Evolutionary conservation across 2,797 vertebrate genomes (phyloP).

Genomic region (Catostomus latipinnis): DNA sequence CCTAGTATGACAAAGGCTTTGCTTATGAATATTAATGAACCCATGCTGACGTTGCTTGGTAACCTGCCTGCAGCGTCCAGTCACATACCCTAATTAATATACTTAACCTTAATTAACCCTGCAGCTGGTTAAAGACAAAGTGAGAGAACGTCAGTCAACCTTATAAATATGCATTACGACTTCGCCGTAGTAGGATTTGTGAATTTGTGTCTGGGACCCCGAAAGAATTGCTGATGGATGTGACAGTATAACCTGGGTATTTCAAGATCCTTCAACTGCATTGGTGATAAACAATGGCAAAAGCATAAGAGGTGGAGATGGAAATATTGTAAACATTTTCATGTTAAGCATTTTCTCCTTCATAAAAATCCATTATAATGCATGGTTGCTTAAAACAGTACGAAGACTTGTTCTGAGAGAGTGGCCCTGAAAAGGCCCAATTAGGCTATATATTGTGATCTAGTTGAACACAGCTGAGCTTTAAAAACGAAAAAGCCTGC

Average conservation of each 20-base stretch:
- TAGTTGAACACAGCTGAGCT: no score
- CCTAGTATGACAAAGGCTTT: background rate
- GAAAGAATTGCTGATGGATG: slow-evolving; percentile 66
- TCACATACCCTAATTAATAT: background rate
- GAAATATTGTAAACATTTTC: no score
- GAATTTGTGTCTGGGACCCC: slow-evolving; percentile 68
- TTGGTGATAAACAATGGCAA: background rate
- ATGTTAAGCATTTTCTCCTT: no score
- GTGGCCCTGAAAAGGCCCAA: no score
- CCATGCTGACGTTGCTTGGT: slow-evolving; percentile 59
- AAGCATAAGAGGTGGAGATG: no score
- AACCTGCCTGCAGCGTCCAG: background rate
- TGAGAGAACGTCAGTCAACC: background rate
- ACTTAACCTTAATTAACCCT: background rate
- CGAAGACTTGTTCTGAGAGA: no score
- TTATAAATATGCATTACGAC: background rate
- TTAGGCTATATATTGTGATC: no score
- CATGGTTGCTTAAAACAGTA: no score
- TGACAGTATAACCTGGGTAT: slow-evolving; percentile 72
- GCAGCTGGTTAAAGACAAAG: background rate
- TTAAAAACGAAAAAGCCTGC: no score
- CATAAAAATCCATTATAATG: no score
- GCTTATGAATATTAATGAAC: slow-evolving; percentile 18
- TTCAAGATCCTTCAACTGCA: slow-evolving; percentile 64
- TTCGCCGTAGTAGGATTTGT: slow-evolving; percentile 8